Evolutionary conservation across 1,140 invertebrate genomes (phyloP).

Genomic region (Phenacoccus solenopsis): DNA sequence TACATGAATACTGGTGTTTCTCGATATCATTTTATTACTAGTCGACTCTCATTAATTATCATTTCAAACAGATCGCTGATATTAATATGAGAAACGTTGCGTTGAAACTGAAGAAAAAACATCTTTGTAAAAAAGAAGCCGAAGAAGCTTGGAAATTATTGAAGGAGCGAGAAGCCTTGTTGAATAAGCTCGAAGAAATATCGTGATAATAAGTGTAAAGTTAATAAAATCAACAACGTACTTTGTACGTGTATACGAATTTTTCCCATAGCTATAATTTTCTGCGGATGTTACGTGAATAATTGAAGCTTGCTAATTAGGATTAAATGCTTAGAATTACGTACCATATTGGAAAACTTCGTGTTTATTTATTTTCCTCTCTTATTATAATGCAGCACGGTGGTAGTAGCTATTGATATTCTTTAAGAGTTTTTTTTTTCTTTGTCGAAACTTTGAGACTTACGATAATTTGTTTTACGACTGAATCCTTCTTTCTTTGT

Average conservation of each 20-base stretch:
- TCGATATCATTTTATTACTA: neutral
- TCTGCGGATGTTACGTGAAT: no score
- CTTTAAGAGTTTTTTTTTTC: neutral
- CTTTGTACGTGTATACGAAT: no score
- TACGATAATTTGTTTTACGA: neutral
- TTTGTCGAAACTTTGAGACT: no score
- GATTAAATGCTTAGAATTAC: no score
- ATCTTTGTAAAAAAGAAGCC: slow-evolving; percentile 9
- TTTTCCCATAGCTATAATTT: no score
- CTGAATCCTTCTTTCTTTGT: neutral
- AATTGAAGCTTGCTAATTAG: no score
- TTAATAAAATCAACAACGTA: no score
- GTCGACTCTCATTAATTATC: neutral
- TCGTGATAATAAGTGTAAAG: neutral
- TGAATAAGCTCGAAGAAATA: neutral
- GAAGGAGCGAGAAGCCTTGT: neutral
- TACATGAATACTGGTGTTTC: slow-evolving; percentile 15
- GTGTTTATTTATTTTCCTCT: neutral
- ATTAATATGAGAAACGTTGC: slow-evolving; percentile 6
- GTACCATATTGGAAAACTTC: neutral
- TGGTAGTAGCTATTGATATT: neutral
- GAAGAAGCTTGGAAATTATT: slow-evolving; percentile 10
- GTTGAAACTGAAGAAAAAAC: neutral
- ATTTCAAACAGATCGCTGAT: neutral
- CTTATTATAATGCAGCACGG: neutral